Evolutionary conservation across 1,140 invertebrate species (phyloP).

Genomic region (Bradysia coprophila): DNA sequence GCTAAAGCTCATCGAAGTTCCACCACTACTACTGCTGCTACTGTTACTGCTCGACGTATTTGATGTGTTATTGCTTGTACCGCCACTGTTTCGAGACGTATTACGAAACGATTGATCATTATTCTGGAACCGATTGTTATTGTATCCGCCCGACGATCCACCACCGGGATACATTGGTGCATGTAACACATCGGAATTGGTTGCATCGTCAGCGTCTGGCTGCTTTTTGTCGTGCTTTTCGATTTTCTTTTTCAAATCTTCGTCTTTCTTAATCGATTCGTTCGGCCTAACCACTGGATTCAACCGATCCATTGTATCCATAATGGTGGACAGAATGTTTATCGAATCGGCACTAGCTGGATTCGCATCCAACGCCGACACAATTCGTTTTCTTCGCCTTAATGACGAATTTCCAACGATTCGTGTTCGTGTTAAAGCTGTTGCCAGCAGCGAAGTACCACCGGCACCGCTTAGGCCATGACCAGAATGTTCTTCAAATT

Average conservation of each 20-base stretch:
- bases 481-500: slow-evolving; percentile 4
- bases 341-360: slow-evolving; percentile 2
- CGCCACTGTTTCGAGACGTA: neutral
- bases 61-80: no score
- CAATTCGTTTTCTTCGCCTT: slow-evolving; percentile 9
- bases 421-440: neutral
- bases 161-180: slow-evolving; percentile 38
- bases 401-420: slow-evolving; percentile 10
- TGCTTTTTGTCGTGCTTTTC: slow-evolving; percentile 11
- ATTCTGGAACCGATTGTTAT: slow-evolving; percentile 23
- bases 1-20: neutral
- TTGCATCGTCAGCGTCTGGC: slow-evolving; percentile 8
- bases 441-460: slow-evolving; percentile 3
- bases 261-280: slow-evolving; percentile 34
- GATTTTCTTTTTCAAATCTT: slow-evolving; percentile 35
- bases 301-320: slow-evolving; percentile 53
- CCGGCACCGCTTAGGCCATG: slow-evolving; percentile 1
- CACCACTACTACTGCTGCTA: neutral
- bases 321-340: slow-evolving; percentile 53
- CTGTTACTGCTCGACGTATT: neutral
- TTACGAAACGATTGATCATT: neutral
- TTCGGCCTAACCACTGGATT: slow-evolving; percentile 25
- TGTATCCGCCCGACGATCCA: slow-evolving; percentile 14
- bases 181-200: slow-evolving; percentile 25
- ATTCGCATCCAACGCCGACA: slow-evolving; percentile 2